These are phyloP conservation scores for Psittacus erithacus DNA, from an alignment of 2,113 vertebrate genomes.

Conservation along the genomic window DNA sequence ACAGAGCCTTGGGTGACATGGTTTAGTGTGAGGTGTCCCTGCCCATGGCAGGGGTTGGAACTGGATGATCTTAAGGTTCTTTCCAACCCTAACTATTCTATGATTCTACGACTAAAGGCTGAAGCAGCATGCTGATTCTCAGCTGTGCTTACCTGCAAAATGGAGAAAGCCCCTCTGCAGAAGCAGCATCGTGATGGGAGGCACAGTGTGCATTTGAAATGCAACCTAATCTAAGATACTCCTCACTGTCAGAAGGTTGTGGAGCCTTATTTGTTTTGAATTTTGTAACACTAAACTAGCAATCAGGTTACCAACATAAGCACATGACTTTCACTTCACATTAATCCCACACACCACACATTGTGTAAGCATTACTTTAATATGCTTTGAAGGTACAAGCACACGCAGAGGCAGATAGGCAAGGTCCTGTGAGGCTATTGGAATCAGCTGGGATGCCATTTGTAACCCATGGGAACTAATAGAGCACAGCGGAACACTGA, in stretches of 20 bases:
- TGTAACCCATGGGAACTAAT: neutral
- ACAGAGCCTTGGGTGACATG: neutral
- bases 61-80: neutral
- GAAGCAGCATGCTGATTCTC: neutral
- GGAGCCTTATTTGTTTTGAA: neutral
- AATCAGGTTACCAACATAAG: neutral
- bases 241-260: neutral
- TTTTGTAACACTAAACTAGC: neutral
- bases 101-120: neutral
- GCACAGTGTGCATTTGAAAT: neutral
- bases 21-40: neutral
- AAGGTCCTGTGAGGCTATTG: neutral
- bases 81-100: neutral
- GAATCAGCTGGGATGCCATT: neutral
- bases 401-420: neutral
- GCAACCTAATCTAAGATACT: neutral
- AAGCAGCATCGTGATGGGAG: accelerated
- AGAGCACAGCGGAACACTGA: neutral
- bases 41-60: neutral
- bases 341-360: neutral
- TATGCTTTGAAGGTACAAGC: neutral
- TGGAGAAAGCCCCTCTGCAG: neutral
- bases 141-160: neutral
- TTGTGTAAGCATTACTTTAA: neutral
- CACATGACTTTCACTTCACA: neutral